Conservation (phyloP, 1,140 invertebrate genomes). For the Drosophila nebulosa region DNA sequence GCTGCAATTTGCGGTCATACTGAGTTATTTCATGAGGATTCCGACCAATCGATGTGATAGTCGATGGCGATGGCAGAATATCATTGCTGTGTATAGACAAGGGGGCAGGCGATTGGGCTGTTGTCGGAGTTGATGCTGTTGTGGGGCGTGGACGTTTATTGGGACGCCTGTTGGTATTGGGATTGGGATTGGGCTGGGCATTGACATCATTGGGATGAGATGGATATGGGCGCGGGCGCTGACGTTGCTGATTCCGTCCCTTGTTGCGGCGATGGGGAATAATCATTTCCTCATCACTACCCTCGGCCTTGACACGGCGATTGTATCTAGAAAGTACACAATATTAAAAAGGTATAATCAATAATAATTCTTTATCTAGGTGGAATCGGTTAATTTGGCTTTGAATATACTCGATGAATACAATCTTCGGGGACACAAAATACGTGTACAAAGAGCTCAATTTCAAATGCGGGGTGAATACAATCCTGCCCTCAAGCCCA, state of each 20-base stretch:
- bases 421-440: conserved; percentile 88
- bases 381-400: conserved; percentile 97
- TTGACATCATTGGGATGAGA: conserved; percentile 65
- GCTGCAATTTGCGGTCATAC: conserved; percentile 65
- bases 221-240: conserved; percentile 3
- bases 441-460: conserved; percentile 95
- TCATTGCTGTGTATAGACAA: conserved; percentile 38
- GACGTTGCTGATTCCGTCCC: conserved; percentile 28
- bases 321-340: conserved; percentile 40
- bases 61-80: conserved; percentile 2
- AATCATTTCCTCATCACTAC: conserved; percentile 68
- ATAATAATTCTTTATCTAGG: conserved; percentile 81
- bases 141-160: conserved; percentile 36
- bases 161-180: not conserved
- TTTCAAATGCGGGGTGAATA: conserved; percentile 98
- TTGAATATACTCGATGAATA: conserved; percentile 95
- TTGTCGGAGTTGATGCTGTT: conserved; percentile 19
- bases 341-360: not conserved
- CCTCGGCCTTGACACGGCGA: conserved; percentile 71
- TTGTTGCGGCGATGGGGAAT: conserved; percentile 47
- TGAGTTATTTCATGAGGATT: conserved; percentile 46
- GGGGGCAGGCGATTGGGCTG: conserved; percentile 4
- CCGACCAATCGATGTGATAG: not conserved
- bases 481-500: conserved; percentile 96
- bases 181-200: not conserved